Evolutionary conservation across 2,113 vertebrate genomes (phyloP), one percentile per base, ranked within the genome.

Genomic region (Calypte anna): DNA sequence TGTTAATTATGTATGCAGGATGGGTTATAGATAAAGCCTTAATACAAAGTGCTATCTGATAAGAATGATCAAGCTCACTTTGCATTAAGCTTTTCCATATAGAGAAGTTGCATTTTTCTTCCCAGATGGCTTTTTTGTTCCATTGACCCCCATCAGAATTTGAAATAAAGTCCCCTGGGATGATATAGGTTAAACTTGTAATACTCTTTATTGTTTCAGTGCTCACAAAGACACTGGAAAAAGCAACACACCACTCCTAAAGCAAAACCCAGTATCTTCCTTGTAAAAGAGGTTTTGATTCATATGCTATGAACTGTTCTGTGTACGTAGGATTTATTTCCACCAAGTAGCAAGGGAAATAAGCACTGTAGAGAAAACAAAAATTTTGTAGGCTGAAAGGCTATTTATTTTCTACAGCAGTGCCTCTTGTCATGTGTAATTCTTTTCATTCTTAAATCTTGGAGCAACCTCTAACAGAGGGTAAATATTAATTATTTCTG

Each of bases 41-140:
- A 72, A 77, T 62, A 70, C 27, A 20, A 36, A 87, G 31, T 69
- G 55, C 43, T 90, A 4, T 58, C 48, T 90, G 79, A 5, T 74
- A 63, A 88, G 69, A 86, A 33, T 33, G 27, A 36, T 38, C 9
- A 5, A 83, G 58, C 36, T 86, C 61, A 61, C 54, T 97, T 91
- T 92, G 73, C 76, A 72, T 93, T 91, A 91, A 79, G 78, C 59
- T 89, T 79, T 88, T 72, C 83, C 62, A 31, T 90, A 69, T 75
- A 88, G 77, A 84, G 50, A 90, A 92, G 64, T 50, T 67, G 55
- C 50, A 83, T 44, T 91, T 93, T 88, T 75, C 48, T 94, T 84
- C 28, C 30, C 89, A 91, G 94, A 90, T 96, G 94, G 93, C 80
- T 95, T 94, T 95, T 91, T 93, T 97, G 90, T 96, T 96, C 90